Base-by-base conservation (phyloP, 2,888 invertebrate genomes). In the Heliconius erato region DNA sequence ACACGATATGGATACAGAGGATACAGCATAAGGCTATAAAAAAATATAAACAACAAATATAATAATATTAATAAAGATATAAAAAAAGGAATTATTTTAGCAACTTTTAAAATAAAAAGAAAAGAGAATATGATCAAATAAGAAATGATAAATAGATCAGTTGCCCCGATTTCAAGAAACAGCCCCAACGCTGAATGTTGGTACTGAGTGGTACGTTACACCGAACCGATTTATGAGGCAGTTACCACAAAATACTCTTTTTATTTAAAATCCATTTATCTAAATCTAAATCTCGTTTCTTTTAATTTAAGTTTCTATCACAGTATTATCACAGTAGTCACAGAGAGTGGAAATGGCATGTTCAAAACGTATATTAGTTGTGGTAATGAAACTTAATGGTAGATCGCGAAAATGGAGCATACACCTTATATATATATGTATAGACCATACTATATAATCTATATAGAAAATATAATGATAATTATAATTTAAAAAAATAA, bases 161-260 rank as follows among this genome's bases (percentile, higher is more conserved):
- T 12, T 44, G 63, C 7, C 74, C 74, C 26, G 23, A 44, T 74
- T 74, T 71, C 19, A 74, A 77, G 68, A 71, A 81, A 77, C 32
- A 71, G 69, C 32, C 65, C 65, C 44, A 63, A 77, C 69, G 49
- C 23, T 83, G 16, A 68, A 78, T 54, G 69, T 65, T 74, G 81
- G 81, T 74, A 83, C 80, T 74, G 81, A 83, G 67, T 80, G 80
- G 83, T 80, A 83, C 83, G 80, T 74, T 78, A 35, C 67, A 67
- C 67, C 16, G 68, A 40, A 72, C 49, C 32, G 35, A 72, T 71
- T 78, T 79, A 35, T 54, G n/a, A 49, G 59, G 44, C 32, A 28
- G 79, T 77, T 63, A 71, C 76, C 32, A 49, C 77, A 59, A n/a
- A 44, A 67, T 78, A 78, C 44, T 67, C 19, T 77, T 69, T 77